These are phyloP conservation scores for Xenopus petersii DNA, from an alignment of 2,797 vertebrate genomes.

Conservation along the genomic window DNA sequence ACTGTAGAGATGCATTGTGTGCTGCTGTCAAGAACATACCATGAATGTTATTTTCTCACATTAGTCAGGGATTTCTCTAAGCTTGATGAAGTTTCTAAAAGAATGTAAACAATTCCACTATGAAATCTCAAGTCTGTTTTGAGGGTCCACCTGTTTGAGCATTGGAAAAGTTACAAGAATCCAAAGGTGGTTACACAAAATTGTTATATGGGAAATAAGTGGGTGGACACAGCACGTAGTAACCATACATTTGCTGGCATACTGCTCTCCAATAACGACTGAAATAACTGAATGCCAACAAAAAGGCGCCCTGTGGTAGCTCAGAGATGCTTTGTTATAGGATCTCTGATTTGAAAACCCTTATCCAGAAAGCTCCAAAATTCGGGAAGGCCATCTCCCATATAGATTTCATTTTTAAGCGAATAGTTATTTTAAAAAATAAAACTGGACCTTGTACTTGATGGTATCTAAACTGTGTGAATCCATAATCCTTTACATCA, in stretches of 20 bases:
- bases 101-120: conserved; percentile 39
- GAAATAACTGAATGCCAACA: background rate
- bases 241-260: too few relatives aligned
- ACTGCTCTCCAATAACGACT: background rate
- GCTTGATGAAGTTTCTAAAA: conserved; percentile 46
- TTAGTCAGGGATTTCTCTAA: conserved; percentile 43
- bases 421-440: too few relatives aligned
- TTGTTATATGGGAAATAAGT: background rate
- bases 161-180: conserved; percentile 40
- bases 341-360: too few relatives aligned
- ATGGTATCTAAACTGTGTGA: too few relatives aligned
- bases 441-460: too few relatives aligned
- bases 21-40: conserved; percentile 43
- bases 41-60: conserved; percentile 47
- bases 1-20: conserved; percentile 44
- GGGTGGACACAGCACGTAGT: background rate
- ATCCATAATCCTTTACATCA: too few relatives aligned
- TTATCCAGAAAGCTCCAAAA: too few relatives aligned
- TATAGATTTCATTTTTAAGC: too few relatives aligned
- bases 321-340: too few relatives aligned
- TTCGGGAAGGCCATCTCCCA: too few relatives aligned
- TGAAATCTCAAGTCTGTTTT: conserved; percentile 40
- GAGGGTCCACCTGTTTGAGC: conserved; percentile 41
- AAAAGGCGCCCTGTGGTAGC: too few relatives aligned
- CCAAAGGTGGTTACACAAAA: conserved; percentile 13